phyloP scores from a whole-genome alignment of 2,888 invertebrate genomes.

The Melikaiella ostensackeni region DNA sequence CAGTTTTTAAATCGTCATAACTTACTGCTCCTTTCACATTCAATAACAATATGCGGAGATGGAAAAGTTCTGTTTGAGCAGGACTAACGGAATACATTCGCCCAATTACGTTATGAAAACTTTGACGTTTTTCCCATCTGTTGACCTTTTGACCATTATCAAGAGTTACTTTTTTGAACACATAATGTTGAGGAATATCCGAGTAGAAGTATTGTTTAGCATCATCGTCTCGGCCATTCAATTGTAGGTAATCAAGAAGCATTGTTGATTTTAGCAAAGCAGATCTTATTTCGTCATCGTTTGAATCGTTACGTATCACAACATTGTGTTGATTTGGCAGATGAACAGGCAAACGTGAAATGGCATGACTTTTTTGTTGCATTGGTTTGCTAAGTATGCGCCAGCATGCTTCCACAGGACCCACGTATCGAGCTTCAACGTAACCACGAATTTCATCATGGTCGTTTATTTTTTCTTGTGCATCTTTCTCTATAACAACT shows the following conservation, averaged over 20 bases:
- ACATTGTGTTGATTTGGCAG: too few relatives aligned
- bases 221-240: conserved; percentile 45
- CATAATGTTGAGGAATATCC: conserved; percentile 47
- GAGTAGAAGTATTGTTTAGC: conserved; percentile 46
- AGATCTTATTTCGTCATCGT: conserved; percentile 20
- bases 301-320: not conserved
- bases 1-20: conserved; percentile 59
- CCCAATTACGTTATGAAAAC: conserved; percentile 53
- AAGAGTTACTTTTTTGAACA: conserved; percentile 43
- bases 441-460: conserved; percentile 55
- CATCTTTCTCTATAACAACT: conserved; percentile 33
- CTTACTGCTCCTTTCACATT: conserved; percentile 57
- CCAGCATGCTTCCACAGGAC: conserved; percentile 55
- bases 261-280: conserved; percentile 45
- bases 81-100: conserved; percentile 58
- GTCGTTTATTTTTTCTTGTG: conserved; percentile 14
- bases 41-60: conserved; percentile 60
- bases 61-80: conserved; percentile 58
- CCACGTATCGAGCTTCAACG: conserved; percentile 54
- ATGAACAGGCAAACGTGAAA: conserved; percentile 17
- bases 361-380: conserved; percentile 54
- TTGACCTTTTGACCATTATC: not conserved
- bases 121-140: conserved; percentile 46
- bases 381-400: conserved; percentile 52
- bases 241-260: conserved; percentile 48